Percentiles rank a stretch among this genome's conserved stretches.
These are phyloP conservation scores for Pipistrellus pipistrellus DNA, from an alignment of 2,797 vertebrate species.

Conservation along the genomic window DNA sequence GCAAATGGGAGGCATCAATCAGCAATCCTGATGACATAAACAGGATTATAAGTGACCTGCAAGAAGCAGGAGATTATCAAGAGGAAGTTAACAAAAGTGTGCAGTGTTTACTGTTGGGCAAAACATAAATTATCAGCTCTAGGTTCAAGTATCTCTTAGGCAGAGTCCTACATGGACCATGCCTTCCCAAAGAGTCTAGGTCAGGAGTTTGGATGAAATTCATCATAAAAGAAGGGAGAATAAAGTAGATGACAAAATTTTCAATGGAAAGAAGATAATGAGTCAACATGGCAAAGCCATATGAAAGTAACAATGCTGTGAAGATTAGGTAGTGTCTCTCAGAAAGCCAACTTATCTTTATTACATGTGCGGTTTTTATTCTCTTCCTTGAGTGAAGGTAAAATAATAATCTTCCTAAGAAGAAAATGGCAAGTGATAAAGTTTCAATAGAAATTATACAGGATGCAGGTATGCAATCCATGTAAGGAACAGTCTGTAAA, in stretches of 20 bases:
- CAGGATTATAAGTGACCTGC: background rate
- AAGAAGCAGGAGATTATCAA: background rate
- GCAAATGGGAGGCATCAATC: constrained; percentile 34
- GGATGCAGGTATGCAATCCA: background rate
- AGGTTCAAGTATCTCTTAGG: background rate
- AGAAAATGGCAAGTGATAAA: constrained; percentile 3
- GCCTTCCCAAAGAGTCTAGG: background rate
- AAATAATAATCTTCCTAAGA: background rate
- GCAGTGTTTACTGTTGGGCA: background rate
- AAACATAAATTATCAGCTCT: background rate
- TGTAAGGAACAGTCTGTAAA: background rate
- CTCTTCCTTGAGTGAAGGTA: background rate
- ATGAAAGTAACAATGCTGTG: background rate
- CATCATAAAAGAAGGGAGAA: background rate
- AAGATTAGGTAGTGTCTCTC: background rate
- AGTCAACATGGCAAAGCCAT: background rate
- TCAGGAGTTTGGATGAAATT: background rate
- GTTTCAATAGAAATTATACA: background rate
- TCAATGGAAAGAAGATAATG: background rate
- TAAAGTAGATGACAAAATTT: background rate
- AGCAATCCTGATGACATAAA: constrained; percentile 5
- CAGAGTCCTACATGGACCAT: background rate
- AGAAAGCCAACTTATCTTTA: background rate
- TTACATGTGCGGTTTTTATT: background rate
- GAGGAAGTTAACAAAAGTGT: constrained; percentile 22